These are phyloP conservation scores for Stegastes partitus DNA, from an alignment of 2,113 vertebrate genomes.

Conservation along the genomic window DNA sequence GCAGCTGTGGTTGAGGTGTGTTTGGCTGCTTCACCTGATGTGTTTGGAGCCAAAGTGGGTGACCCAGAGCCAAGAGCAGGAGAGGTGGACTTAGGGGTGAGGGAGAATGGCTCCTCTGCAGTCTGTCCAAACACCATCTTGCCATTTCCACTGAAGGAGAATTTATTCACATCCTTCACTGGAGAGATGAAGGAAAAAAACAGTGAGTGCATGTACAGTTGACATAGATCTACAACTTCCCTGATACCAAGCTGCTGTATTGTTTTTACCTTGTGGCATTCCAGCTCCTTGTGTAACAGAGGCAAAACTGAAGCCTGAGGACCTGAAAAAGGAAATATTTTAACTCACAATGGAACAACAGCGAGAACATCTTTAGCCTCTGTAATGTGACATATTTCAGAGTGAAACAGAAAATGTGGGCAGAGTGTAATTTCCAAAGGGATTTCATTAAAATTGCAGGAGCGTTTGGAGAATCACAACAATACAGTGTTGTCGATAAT, in stretches of 20 bases:
- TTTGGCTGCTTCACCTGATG: conserved; percentile 66
- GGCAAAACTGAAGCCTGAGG: conserved; percentile 75
- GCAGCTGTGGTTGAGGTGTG: conserved; percentile 53
- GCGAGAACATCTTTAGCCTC: not conserved
- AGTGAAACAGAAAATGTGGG: not conserved
- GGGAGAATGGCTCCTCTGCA: conserved; percentile 80
- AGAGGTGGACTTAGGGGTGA: conserved; percentile 74
- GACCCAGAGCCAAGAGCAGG: conserved; percentile 67
- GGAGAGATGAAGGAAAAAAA: conserved; percentile 46
- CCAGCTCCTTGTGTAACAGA: conserved; percentile 71
- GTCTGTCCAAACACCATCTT: conserved; percentile 81
- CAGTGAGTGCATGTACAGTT: not conserved
- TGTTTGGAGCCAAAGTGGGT: conserved; percentile 49
- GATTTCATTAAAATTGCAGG: not conserved
- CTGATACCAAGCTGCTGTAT: not conserved
- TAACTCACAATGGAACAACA: conserved; percentile 5
- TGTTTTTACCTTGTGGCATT: conserved; percentile 77
- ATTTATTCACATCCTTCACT: conserved; percentile 84
- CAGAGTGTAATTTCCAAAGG: not conserved
- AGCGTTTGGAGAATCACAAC: not conserved
- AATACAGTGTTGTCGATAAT: not conserved
- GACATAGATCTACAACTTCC: not conserved
- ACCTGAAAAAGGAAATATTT: conserved; percentile 55
- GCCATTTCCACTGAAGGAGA: conserved; percentile 79
- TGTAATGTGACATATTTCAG: not conserved